Base-by-base conservation (phyloP, 2,113 vertebrate species). In the Cheilinus undulatus region DNA sequence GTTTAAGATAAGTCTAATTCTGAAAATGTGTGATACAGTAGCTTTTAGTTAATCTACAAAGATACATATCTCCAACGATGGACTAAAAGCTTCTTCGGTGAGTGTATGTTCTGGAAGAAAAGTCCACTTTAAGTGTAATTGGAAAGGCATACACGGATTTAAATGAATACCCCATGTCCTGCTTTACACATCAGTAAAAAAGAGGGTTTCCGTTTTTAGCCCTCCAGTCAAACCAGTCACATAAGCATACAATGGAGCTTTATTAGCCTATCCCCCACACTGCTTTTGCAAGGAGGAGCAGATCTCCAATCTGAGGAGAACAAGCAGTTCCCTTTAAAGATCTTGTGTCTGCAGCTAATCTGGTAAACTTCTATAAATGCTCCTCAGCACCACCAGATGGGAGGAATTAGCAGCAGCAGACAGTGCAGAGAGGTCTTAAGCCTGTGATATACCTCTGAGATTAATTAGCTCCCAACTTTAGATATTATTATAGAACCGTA, bases 381-480 rank as follows among this genome's bases (percentile, higher is more conserved):
- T 92, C 72, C 48, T 85, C 78, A 80, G 76, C 86, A 89, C 67
- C 79, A 34, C 78, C 82, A 92, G 78, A 89, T 88, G 88, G 79
- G 81, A 74, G 89, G 92, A 90, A 90, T 92, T 92, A 92, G 80
- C 79, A 63, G 78, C 76, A 61, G 56, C 78, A 90, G 86, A 87
- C 82, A 84, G 80, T 73, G 67, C 78, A 88, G 83, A 48, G 60
- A 86, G 76, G 79, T 82, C 77, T 82, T 91, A 90, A 92, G 84
- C 86, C 76, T 24, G 70, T 53, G 68, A 81, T 72, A 86, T 90
- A 93, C 88, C 88, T 83, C 89, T n/a, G 88, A 92, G 87, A 91
- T 93, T 93, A 94, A 93, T 93, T 94, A 92, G 83, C 79, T 91
- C 72, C 90, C 78, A 86, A 93, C 83, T 92, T 91, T 73, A 86